Base-by-base conservation (phyloP, 2,113 vertebrate species). In the Trematocara variabile region DNA sequence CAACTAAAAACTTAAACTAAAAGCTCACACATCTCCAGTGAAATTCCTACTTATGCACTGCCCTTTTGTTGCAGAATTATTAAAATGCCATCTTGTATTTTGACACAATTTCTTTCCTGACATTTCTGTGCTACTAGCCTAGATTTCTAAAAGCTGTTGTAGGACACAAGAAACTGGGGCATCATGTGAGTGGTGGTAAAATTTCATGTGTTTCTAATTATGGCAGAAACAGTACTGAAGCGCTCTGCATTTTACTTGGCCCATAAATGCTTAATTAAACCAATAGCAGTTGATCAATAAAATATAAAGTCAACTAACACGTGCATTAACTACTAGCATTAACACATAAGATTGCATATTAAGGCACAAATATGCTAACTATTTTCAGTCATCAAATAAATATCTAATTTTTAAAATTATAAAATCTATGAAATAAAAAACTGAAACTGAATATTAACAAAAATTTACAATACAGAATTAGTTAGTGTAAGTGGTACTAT, bases 111-210 rank as follows among this genome's bases (percentile, higher is more conserved):
- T 70, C 1, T 46, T 84, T 77, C 77, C 52, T 65, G 34, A 80
- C 85, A 83, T 54, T 60, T 60, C 56, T 14, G 28, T 60, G 52
- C 81, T 70, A 73, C 70, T 91, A 84, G 79, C 93, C 89, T 83
- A 88, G 75, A 89, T 91, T 87, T 86, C 14, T 54, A 73, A 91
- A 87, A 78, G 68, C 86, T 80, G 73, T 85, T 80, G 82, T 78
- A 92, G 89, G 92, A 81, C 91, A 92, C 79, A 87, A 75, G 83
- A 94, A 94, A 92, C 77, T 94, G 80, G 94, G 93, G 80, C 93
- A 90, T 92, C 89, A 93, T 93, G 91, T 70, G 94, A 92, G 75
- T 41, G 28, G 80, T 50, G 50, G 58, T 77, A 79, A 82, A 91
- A 85, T 83, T 82, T 86, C 84, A 92, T 91, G 86, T 8, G 80